A percentile compares a stretch with the other conserved stretches of the same genome.
phyloP scores from a whole-genome alignment of 2,888 invertebrate species.

The Tenthredo notha region DNA sequence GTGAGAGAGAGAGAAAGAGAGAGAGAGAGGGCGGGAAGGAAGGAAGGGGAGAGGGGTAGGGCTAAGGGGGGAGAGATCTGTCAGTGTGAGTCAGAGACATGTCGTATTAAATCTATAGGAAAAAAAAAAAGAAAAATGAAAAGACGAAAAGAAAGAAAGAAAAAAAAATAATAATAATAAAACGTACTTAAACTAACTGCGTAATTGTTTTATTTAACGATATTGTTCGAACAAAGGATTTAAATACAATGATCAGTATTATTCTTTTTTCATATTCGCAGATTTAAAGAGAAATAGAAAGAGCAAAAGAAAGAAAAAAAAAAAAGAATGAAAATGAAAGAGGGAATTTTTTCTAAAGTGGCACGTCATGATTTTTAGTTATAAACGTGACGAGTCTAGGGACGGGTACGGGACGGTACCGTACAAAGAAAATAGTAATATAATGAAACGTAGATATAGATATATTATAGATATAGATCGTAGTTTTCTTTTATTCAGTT shows the following conservation, averaged over 20 bases:
- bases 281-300: neutral
- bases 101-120: neutral
- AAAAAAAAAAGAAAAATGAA: neutral
- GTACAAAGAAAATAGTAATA: slow-evolving; percentile 27
- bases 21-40: slow-evolving; percentile 33
- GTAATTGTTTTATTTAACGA: neutral
- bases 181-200: neutral
- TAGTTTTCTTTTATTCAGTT: neutral
- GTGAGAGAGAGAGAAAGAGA: slow-evolving; percentile 53
- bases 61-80: slow-evolving; percentile 55
- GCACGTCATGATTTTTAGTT: slow-evolving; percentile 31
- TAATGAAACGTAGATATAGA: slow-evolving; percentile 15
- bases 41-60: slow-evolving; percentile 31
- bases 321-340: neutral
- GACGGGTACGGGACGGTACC: slow-evolving; percentile 1
- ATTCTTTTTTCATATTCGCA: neutral
- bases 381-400: neutral
- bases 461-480: neutral
- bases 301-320: slow-evolving; percentile 51
- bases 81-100: slow-evolving; percentile 52
- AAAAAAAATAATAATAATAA: neutral
- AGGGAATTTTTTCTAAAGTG: slow-evolving; percentile 10
- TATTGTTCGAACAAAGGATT: neutral
- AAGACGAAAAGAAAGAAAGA: neutral
- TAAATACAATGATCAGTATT: neutral